phyloP scores from a whole-genome alignment of 2,797 vertebrate genomes.

The Oophaga sylvatica region DNA sequence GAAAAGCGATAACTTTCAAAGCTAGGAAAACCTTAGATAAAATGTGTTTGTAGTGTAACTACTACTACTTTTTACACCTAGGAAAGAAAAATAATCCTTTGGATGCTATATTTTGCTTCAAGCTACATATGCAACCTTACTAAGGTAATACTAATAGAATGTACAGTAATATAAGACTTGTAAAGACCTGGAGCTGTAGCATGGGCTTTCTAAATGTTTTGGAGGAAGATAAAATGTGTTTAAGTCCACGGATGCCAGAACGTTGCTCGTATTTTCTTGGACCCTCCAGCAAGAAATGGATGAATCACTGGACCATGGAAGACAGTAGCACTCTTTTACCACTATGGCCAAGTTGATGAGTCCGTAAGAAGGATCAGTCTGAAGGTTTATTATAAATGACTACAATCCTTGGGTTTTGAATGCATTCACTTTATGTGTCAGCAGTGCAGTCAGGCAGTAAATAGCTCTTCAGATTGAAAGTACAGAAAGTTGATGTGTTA shows the following conservation, averaged over 20 bases:
- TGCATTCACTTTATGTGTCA: constrained; percentile 60
- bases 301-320: constrained; percentile 6
- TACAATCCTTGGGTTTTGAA: constrained; percentile 55
- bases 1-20: no score
- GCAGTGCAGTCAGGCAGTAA: constrained; percentile 59
- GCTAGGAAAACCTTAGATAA: background rate
- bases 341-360: constrained; percentile 32
- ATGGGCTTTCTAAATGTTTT: constrained; percentile 19
- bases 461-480: constrained; percentile 62
- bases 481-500: constrained; percentile 60
- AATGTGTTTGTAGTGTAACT: background rate
- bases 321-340: constrained; percentile 9
- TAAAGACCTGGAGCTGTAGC: background rate
- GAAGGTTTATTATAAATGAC: constrained; percentile 62
- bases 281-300: constrained; percentile 26
- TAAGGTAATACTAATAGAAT: background rate
- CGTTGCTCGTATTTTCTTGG: background rate
- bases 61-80: background rate
- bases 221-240: constrained; percentile 5
- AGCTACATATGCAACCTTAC: background rate
- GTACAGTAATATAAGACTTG: background rate
- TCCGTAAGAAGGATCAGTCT: constrained; percentile 55
- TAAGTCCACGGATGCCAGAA: constrained; percentile 10
- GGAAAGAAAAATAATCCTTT: background rate
- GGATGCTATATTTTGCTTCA: background rate